Percentiles rank a stretch among this genome's conserved stretches.
Evolutionary conservation across 2,113 vertebrate species (phyloP).

Genomic region (Odocoileus virginianus): DNA sequence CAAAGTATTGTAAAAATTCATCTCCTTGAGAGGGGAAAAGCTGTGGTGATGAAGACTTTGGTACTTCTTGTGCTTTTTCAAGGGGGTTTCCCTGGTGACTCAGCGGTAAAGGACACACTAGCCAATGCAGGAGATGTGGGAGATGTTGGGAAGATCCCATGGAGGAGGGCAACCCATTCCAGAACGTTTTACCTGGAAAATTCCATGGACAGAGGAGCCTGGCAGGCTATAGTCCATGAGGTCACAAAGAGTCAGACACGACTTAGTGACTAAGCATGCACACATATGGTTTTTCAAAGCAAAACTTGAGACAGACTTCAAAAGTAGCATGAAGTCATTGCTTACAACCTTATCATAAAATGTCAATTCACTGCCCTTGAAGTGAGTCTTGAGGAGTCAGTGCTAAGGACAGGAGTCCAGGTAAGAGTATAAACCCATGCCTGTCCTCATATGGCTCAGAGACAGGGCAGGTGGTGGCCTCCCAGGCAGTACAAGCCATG

Average conservation of each 20-base stretch:
- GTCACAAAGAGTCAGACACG: not conserved
- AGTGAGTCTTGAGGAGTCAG: not conserved
- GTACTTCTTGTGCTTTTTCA: not conserved
- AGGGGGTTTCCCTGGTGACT: not conserved
- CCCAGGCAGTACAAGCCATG: not conserved
- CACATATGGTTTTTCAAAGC: not conserved
- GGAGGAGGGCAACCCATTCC: not conserved
- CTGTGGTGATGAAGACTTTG: not conserved
- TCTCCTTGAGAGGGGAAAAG: not conserved
- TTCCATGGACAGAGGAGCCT: not conserved
- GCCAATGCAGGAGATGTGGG: not conserved
- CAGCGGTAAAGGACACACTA: not conserved
- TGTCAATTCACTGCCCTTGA: not conserved
- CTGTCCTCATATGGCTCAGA: not conserved
- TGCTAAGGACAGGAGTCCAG: not conserved
- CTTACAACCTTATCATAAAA: not conserved
- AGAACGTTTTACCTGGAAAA: not conserved
- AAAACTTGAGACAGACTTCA: not conserved
- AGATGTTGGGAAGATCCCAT: fast-evolving
- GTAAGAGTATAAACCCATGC: not conserved
- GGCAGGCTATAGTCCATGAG: not conserved
- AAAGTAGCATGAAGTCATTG: not conserved
- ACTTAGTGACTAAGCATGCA: not conserved
- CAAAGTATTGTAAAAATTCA: not conserved
- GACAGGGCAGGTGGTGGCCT: not conserved